Percentiles rank a stretch among this genome's conserved stretches.
Conservation (phyloP, 2,888 invertebrate genomes). For the Fragum whitleyi region DNA sequence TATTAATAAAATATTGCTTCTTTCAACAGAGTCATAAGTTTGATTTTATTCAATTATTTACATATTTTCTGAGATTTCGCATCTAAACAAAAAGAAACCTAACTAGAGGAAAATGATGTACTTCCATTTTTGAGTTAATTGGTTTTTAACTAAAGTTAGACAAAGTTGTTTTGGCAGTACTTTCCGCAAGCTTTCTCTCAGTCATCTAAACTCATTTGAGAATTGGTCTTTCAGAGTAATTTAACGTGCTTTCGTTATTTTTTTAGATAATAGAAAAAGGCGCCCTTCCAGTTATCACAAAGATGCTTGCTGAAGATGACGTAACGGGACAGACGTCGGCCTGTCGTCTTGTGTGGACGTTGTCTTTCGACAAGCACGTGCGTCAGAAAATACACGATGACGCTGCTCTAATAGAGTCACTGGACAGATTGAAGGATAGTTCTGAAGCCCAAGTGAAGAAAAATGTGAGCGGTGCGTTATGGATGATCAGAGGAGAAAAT, state of each 20-base stretch:
- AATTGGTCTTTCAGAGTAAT: too few relatives aligned
- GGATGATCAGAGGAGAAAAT: conserved; percentile 78
- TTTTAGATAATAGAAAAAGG: conserved; percentile 78
- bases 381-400: conserved; percentile 68
- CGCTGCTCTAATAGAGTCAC: conserved; percentile 68
- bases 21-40: too few relatives aligned
- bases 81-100: too few relatives aligned
- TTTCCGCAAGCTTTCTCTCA: too few relatives aligned
- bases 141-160: too few relatives aligned
- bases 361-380: conserved; percentile 78
- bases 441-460: conserved; percentile 68
- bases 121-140: too few relatives aligned
- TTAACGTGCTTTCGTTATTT: not conserved
- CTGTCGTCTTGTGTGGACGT: conserved; percentile 76
- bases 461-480: conserved; percentile 75
- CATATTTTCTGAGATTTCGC: too few relatives aligned
- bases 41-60: too few relatives aligned
- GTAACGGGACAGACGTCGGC: conserved; percentile 72
- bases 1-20: too few relatives aligned
- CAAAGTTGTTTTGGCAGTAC: too few relatives aligned
- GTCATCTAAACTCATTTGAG: too few relatives aligned
- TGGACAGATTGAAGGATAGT: conserved; percentile 71
- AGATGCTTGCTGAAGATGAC: conserved; percentile 72
- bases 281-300: conserved; percentile 68
- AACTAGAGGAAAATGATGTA: too few relatives aligned